Evolutionary conservation across 2,113 vertebrate genomes (phyloP).

Genomic region (Girardinichthys multiradiatus): DNA sequence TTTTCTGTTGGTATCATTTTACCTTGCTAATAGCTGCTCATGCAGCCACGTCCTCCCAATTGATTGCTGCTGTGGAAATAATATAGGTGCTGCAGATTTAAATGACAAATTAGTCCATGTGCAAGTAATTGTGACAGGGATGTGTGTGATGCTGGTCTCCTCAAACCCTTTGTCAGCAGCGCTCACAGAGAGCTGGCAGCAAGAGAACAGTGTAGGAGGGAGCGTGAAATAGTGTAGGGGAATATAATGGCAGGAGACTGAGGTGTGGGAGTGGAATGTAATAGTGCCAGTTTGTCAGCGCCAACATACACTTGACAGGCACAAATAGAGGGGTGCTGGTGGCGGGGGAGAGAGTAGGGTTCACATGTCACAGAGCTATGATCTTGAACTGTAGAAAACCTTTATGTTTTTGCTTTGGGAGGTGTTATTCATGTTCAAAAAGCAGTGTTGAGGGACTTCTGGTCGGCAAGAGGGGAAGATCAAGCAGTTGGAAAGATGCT

Average conservation of each 20-base stretch:
- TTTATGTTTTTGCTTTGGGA: slow-evolving; percentile 39
- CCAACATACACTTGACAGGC: slow-evolving; percentile 60
- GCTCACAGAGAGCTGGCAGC: slow-evolving; percentile 24
- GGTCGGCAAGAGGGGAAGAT: slow-evolving; percentile 20
- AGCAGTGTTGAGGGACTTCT: slow-evolving; percentile 10
- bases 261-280: slow-evolving; percentile 69
- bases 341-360: slow-evolving; percentile 1
- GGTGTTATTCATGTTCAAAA: slow-evolving; percentile 5
- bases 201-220: slow-evolving; percentile 61
- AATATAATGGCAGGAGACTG: slow-evolving; percentile 63
- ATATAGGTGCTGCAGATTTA: slow-evolving; percentile 55
- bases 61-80: slow-evolving; percentile 55
- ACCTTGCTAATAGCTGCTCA: slow-evolving; percentile 58
- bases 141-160: slow-evolving; percentile 41
- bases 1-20: slow-evolving; percentile 47
- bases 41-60: slow-evolving; percentile 29
- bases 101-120: slow-evolving; percentile 64
- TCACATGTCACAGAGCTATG: slow-evolving; percentile 44
- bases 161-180: slow-evolving; percentile 41
- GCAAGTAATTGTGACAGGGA: slow-evolving; percentile 38
- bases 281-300: slow-evolving; percentile 68
- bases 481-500: slow-evolving; percentile 15
- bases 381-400: slow-evolving; percentile 47
- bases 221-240: slow-evolving; percentile 62
- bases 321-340: slow-evolving; percentile 36